phyloP scores from a whole-genome alignment of 2,113 vertebrate species.

The Sceloporus undulatus region DNA sequence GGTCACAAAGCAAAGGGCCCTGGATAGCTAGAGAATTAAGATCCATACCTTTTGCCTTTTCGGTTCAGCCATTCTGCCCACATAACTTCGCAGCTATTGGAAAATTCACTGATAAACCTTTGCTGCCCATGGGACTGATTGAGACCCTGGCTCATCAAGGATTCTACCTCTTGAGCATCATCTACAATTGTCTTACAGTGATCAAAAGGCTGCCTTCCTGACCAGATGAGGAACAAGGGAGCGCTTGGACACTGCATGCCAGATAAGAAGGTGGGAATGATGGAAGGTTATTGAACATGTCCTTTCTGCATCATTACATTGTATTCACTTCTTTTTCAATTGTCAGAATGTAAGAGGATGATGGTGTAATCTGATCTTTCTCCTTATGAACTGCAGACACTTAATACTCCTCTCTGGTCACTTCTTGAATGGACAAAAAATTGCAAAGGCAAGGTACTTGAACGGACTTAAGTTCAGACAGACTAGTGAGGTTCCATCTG shows the following conservation, averaged over 20 bases:
- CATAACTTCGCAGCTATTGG: conserved; percentile 61
- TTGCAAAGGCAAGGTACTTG: background rate
- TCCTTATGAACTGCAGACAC: background rate
- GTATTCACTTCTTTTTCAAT: conserved; percentile 44
- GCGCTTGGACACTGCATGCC: conserved; percentile 49
- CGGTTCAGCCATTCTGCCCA: background rate
- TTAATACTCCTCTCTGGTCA: background rate
- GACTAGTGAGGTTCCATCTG: background rate
- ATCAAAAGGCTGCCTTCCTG: conserved; percentile 71
- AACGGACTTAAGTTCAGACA: conserved; percentile 43
- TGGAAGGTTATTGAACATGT: conserved; percentile 56
- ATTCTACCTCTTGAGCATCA: conserved; percentile 62
- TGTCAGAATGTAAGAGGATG: conserved; percentile 8
- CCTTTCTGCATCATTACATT: conserved; percentile 53
- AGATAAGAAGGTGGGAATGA: conserved; percentile 59
- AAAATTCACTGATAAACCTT: conserved; percentile 53
- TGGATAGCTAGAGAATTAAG: conserved; percentile 54
- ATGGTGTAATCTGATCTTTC: conserved; percentile 1
- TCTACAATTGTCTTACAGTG: conserved; percentile 58
- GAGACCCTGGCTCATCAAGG: conserved; percentile 67
- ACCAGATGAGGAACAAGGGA: conserved; percentile 41
- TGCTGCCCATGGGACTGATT: conserved; percentile 56
- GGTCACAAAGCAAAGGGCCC: conserved; percentile 43
- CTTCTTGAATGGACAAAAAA: background rate
- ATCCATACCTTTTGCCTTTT: conserved; percentile 34